A percentile compares a stretch with the other conserved stretches of the same genome.
Conservation (phyloP, 2,888 invertebrate genomes). For the Drosophila siamana region DNA sequence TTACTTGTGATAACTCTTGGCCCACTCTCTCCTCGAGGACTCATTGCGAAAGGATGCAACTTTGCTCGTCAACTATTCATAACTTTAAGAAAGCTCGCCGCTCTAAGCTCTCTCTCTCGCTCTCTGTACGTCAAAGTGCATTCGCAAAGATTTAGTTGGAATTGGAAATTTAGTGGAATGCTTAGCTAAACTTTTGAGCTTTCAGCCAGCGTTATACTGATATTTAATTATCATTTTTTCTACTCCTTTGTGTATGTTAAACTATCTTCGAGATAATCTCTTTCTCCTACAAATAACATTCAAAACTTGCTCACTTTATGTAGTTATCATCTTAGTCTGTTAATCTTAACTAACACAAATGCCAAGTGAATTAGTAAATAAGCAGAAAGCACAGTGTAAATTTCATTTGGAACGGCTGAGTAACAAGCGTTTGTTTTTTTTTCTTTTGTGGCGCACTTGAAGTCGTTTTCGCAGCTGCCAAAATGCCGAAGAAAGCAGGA, state of each 20-base stretch:
- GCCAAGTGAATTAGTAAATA: background rate
- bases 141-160: background rate
- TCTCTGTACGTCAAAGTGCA: background rate
- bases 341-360: background rate
- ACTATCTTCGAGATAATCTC: no score
- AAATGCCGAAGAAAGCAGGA: background rate
- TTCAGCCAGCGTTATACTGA: no score
- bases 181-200: no score
- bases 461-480: background rate
- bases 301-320: no score
- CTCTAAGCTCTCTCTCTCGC: background rate
- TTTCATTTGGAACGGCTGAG: background rate
- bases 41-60: background rate
- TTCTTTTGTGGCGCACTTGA: background rate
- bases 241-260: no score
- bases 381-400: background rate
- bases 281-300: no score
- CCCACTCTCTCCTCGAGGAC: constrained; percentile 8
- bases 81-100: background rate
- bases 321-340: no score
- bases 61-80: constrained; percentile 1
- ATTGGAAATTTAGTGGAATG: no score
- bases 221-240: no score
- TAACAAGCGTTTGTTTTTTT: background rate
- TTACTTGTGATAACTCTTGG: constrained; percentile 7